A percentile compares a stretch with the other conserved stretches of the same genome.
Evolutionary conservation across 2,888 invertebrate genomes (phyloP).

Genomic region (Philaethria dido): DNA sequence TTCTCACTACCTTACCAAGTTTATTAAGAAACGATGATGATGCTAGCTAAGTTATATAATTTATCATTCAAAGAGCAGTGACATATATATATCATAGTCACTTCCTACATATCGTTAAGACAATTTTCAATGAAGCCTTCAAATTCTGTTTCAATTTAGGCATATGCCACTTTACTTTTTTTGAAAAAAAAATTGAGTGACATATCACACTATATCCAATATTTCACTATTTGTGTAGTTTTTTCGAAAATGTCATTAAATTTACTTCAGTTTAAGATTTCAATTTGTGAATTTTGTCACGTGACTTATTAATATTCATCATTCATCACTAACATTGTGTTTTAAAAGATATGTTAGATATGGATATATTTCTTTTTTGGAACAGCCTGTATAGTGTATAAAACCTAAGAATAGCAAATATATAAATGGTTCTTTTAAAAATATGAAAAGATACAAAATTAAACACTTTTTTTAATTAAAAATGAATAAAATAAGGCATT

Average conservation of each 20-base stretch:
- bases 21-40: background rate
- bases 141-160: background rate
- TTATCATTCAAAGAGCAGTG: slow-evolving; percentile 1
- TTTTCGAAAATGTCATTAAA: slow-evolving; percentile 29
- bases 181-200: slow-evolving; percentile 25
- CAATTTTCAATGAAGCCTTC: background rate
- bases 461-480: too few relatives aligned
- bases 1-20: too few relatives aligned
- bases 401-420: too few relatives aligned
- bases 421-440: too few relatives aligned
- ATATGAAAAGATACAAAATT: too few relatives aligned
- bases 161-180: slow-evolving; percentile 6
- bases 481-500: too few relatives aligned
- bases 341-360: too few relatives aligned
- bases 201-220: slow-evolving; percentile 44
- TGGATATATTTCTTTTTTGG: too few relatives aligned
- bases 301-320: background rate
- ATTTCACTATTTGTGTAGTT: slow-evolving; percentile 28
- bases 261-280: slow-evolving; percentile 19
- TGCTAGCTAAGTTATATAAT: slow-evolving; percentile 3
- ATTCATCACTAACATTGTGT: too few relatives aligned
- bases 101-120: background rate
- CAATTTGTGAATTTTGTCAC: slow-evolving; percentile 30
- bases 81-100: too few relatives aligned
- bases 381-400: background rate